Percentiles rank a stretch among this genome's conserved stretches.
Evolutionary conservation across 1,140 invertebrate species (phyloP).

Genomic region (Triops longicaudatus): DNA sequence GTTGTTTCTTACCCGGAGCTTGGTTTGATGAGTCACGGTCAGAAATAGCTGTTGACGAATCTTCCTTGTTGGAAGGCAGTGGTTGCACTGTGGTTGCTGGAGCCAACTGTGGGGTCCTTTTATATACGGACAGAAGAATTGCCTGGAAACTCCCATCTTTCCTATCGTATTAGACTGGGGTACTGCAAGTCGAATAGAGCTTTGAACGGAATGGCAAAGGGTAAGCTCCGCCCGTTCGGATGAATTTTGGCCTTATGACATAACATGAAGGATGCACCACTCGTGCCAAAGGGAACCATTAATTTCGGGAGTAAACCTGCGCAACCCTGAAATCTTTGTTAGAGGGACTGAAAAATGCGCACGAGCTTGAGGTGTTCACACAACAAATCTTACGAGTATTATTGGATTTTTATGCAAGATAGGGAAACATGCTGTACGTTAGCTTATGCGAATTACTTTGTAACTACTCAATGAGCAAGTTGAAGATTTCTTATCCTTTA

Average conservation of each 20-base stretch:
- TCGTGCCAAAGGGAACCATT: background rate
- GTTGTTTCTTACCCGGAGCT: background rate
- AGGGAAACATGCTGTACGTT: background rate
- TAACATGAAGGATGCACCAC: background rate
- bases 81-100: background rate
- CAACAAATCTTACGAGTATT: background rate
- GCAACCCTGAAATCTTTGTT: too few relatives aligned
- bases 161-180: background rate
- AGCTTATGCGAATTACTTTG: background rate
- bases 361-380: too few relatives aligned
- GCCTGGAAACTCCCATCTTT: background rate
- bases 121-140: background rate
- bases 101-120: background rate
- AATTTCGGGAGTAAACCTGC: too few relatives aligned
- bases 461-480: background rate
- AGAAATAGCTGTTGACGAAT: background rate
- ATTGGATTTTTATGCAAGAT: background rate
- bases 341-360: too few relatives aligned
- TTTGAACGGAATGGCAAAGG: background rate
- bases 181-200: background rate
- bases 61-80: background rate
- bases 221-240: background rate
- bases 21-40: background rate
- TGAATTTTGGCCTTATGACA: background rate
- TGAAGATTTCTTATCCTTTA: background rate